A percentile compares a stretch with the other conserved stretches of the same genome.
These are phyloP conservation scores for Trichogramma pretiosum DNA, from an alignment of 1,140 invertebrate genomes.

Conservation along the genomic window DNA sequence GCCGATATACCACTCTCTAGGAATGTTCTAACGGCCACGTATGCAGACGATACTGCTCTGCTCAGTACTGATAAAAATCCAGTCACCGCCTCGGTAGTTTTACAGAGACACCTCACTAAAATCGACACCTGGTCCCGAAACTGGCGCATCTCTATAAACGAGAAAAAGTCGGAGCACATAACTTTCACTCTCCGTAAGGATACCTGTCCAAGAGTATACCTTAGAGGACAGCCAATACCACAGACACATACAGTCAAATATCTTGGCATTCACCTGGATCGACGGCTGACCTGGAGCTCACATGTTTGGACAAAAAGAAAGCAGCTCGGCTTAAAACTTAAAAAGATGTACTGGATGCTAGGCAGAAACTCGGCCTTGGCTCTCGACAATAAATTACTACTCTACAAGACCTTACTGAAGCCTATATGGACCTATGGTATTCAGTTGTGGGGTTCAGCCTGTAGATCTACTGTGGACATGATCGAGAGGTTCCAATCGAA, in stretches of 20 bases:
- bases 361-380: conserved; percentile 1
- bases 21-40: no score
- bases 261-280: not conserved
- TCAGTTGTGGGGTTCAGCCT: conserved; percentile 28
- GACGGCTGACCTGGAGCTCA: not conserved
- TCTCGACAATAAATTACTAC: conserved; percentile 24
- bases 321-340: conserved; percentile 12
- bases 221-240: no score
- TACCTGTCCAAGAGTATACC: no score
- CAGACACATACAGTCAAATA: not conserved
- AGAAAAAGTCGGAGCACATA: conserved; percentile 12
- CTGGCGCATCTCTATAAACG: conserved; percentile 25
- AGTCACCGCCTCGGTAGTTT: conserved; percentile 15
- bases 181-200: no score
- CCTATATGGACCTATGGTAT: conserved; percentile 32
- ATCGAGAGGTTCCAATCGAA: conserved; percentile 24
- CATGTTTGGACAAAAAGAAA: conserved; percentile 17
- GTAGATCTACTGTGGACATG: conserved; percentile 23
- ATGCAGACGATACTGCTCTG: conserved; percentile 26
- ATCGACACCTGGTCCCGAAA: conserved; percentile 20
- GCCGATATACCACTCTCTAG: no score
- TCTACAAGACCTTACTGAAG: conserved; percentile 28
- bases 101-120: conserved; percentile 20
- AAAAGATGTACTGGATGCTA: conserved; percentile 20
- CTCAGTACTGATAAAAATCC: conserved; percentile 13